A percentile compares a stretch with the other conserved stretches of the same genome.
These are phyloP conservation scores for Turdus rufiventris DNA, from an alignment of 2,113 vertebrate genomes.

Conservation along the genomic window DNA sequence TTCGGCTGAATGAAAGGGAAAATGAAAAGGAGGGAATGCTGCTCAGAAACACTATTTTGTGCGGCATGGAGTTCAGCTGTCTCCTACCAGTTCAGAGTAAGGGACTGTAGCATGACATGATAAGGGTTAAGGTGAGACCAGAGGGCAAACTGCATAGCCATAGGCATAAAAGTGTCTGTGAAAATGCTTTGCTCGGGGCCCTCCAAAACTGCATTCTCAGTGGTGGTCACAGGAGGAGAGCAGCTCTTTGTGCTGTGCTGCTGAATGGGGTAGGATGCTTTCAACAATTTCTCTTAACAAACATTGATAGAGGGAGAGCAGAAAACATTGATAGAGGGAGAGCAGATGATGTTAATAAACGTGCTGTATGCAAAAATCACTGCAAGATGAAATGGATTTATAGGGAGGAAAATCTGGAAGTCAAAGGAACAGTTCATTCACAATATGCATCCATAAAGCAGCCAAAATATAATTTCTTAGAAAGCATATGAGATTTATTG, in stretches of 20 bases:
- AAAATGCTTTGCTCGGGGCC: not conserved
- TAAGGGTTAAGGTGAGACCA: not conserved
- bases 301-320: not conserved
- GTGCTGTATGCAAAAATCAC: not conserved
- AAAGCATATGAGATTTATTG: not conserved
- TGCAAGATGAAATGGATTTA: not conserved
- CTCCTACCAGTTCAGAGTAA: not conserved
- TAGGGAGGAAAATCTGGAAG: not conserved
- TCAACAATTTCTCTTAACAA: not conserved
- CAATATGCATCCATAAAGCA: not conserved
- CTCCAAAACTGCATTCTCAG: not conserved
- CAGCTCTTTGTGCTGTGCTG: not conserved
- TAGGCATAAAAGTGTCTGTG: not conserved
- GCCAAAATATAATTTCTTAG: not conserved
- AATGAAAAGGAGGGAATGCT: not conserved
- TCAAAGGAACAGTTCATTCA: not conserved
- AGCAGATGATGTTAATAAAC: not conserved
- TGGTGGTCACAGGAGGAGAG: not conserved
- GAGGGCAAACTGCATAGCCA: not conserved
- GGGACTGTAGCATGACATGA: not conserved
- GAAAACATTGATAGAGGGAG: not conserved
- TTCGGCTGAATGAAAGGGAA: slow-evolving; percentile 28
- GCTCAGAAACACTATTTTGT: not conserved
- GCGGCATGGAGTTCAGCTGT: not conserved
- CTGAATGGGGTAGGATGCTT: not conserved